These are phyloP conservation scores for Sthenelais limicola DNA, from an alignment of 2,888 invertebrate species.

Conservation along the genomic window DNA sequence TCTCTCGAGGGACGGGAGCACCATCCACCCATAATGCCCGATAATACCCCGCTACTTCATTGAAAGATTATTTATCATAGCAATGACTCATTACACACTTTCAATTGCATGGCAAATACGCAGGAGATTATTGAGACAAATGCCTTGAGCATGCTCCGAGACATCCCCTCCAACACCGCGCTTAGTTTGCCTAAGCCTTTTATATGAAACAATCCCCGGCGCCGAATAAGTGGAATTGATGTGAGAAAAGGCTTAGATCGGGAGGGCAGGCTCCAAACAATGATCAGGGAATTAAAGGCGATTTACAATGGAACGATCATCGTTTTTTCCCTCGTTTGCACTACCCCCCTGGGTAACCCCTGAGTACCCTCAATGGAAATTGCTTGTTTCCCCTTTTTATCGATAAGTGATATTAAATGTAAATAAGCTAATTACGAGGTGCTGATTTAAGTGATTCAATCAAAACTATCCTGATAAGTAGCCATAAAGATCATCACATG, in stretches of 20 bases:
- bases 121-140: constrained; percentile 19
- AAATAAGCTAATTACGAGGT: constrained; percentile 25
- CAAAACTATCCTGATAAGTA: constrained; percentile 22
- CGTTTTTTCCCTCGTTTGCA: neutral
- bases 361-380: constrained; percentile 16
- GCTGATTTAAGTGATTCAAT: constrained; percentile 23
- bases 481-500: constrained; percentile 18
- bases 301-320: constrained; percentile 11
- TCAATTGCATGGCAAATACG: neutral
- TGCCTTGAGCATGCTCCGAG: neutral
- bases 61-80: constrained; percentile 34
- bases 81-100: constrained; percentile 33
- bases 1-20: neutral
- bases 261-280: no score
- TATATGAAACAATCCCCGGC: constrained; percentile 32
- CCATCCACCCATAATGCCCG: constrained; percentile 8
- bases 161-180: constrained; percentile 5
- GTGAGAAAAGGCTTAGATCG: no score
- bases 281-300: no score
- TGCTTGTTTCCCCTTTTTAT: constrained; percentile 26
- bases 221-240: no score
- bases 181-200: constrained; percentile 24
- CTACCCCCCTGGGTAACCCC: no score
- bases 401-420: constrained; percentile 36
- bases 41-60: constrained; percentile 25